phyloP scores from a whole-genome alignment of 1,140 invertebrate genomes.

The Eumeta japonica region DNA sequence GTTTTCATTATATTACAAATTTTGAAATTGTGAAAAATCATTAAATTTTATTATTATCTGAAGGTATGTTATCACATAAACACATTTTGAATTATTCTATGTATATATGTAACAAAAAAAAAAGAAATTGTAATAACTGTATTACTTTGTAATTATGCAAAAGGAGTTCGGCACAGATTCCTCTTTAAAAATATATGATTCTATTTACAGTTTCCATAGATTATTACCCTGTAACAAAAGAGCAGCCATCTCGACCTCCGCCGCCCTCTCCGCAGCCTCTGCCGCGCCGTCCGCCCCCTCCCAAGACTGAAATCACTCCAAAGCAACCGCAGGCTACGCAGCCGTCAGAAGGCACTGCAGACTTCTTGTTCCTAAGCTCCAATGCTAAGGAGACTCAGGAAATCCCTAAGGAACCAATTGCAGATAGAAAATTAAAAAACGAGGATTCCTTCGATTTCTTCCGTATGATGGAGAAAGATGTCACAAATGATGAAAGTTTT shows the following conservation, averaged over 20 bases:
- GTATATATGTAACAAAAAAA: too few species aligned
- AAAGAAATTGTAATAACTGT: too few species aligned
- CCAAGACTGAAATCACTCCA: constrained; percentile 2
- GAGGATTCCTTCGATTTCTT: constrained; percentile 54
- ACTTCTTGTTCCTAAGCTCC: constrained; percentile 31
- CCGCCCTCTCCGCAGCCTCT: constrained; percentile 32
- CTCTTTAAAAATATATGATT: too few species aligned
- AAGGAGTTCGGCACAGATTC: too few species aligned
- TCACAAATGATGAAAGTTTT: constrained; percentile 35
- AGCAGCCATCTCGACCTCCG: constrained; percentile 30
- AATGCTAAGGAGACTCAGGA: constrained; percentile 6
- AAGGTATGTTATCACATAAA: too few species aligned
- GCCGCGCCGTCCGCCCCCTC: constrained; percentile 11
- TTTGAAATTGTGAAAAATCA: too few species aligned
- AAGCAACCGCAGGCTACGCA: background rate
- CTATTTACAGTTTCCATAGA: too few species aligned
- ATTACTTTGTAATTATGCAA: too few species aligned
- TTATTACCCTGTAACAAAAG: constrained; percentile 27
- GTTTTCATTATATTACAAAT: too few species aligned
- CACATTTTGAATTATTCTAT: too few species aligned
- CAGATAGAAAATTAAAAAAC: constrained; percentile 31
- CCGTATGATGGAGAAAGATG: constrained; percentile 44
- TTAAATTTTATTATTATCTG: too few species aligned
- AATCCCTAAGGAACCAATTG: constrained; percentile 13
- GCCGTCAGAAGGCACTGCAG: constrained; percentile 17